These are phyloP conservation scores for Drosophila sordidapex DNA, from an alignment of 2,888 invertebrate species.

Conservation along the genomic window DNA sequence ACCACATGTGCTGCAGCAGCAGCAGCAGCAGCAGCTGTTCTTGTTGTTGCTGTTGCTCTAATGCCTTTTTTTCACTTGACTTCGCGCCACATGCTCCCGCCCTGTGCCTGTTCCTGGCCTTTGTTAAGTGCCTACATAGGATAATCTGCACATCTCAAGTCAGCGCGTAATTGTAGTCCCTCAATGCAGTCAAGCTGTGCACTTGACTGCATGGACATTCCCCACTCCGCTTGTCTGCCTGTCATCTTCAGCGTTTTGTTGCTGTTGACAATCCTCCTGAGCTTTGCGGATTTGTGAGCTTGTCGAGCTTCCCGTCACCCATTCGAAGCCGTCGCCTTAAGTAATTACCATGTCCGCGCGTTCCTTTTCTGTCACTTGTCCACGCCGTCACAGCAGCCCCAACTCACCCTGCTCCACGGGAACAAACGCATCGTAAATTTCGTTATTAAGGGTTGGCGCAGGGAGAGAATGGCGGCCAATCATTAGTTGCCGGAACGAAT, in stretches of 20 bases:
- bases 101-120: slow-evolving; percentile 23
- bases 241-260: slow-evolving; percentile 53
- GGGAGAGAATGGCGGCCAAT: slow-evolving; percentile 14
- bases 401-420: background rate
- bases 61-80: slow-evolving; percentile 68
- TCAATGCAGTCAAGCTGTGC: slow-evolving; percentile 63
- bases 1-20: slow-evolving; percentile 50
- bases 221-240: slow-evolving; percentile 3
- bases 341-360: slow-evolving; percentile 66
- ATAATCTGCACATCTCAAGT: slow-evolving; percentile 79
- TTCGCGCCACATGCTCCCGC: slow-evolving; percentile 38
- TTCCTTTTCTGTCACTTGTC: slow-evolving; percentile 25
- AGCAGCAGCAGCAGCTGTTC: slow-evolving; percentile 17
- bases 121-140: slow-evolving; percentile 79
- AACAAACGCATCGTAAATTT: slow-evolving; percentile 40
- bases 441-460: slow-evolving; percentile 15
- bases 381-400: slow-evolving; percentile 34
- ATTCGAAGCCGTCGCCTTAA: slow-evolving; percentile 59
- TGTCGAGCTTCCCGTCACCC: slow-evolving; percentile 43
- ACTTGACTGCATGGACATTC: slow-evolving; percentile 52
- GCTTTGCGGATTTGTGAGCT: slow-evolving; percentile 37
- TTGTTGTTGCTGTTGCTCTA: slow-evolving; percentile 49
- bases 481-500: slow-evolving; percentile 24
- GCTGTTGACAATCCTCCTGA: slow-evolving; percentile 46
- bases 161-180: slow-evolving; percentile 70